Base-by-base conservation (phyloP, 2,888 invertebrate genomes). In the Diarsia dahlii region DNA sequence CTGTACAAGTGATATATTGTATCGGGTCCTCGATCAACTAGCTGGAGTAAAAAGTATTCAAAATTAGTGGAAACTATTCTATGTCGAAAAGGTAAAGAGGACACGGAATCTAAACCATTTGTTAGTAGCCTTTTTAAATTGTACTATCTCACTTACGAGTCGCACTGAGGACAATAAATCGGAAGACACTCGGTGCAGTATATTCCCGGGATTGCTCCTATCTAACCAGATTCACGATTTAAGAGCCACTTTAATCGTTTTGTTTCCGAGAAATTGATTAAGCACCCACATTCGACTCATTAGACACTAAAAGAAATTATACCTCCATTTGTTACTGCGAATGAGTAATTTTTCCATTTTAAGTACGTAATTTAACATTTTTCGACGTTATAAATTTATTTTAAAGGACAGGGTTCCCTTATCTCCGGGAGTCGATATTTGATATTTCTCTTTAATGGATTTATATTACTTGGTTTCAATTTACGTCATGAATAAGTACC, bases 211-310 rank as follows among this genome's bases (percentile, higher is more conserved):
- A 94, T 93, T 91, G 93, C 91, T 90, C 89, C 93, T 93, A 94
- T 94, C 95, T 94, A 94, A 94, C 94, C 94, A 93, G 93, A 93
- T 93, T 91, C 93, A 91, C 92, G 92, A 93, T 94, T 94, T 92
- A 94, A 92, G 91, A 91, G 90, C 91, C 92, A 90, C 88, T 94
- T 93, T 91, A 93, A 94, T 93, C 93, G 93, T 93, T 93, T 92
- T 92, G 89, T 93, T 92, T 91, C 89, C 90, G 87, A 89, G 89
- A 90, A 91, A 92, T 93, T 94, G 93, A 94, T 93, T 92, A 91
- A 93, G 90, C 86, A 89, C 90, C 87, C 87, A 85, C 88, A 89
- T 90, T 90, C 85, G 84, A 87, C 88, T 89, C 87, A 89, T 90
- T 90, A 91, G 85, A 83, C 80, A 81, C 78, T 69, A 78, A 84